Evolutionary conservation across 2,888 invertebrate genomes (phyloP).

Genomic region (Heliconius ethilla): DNA sequence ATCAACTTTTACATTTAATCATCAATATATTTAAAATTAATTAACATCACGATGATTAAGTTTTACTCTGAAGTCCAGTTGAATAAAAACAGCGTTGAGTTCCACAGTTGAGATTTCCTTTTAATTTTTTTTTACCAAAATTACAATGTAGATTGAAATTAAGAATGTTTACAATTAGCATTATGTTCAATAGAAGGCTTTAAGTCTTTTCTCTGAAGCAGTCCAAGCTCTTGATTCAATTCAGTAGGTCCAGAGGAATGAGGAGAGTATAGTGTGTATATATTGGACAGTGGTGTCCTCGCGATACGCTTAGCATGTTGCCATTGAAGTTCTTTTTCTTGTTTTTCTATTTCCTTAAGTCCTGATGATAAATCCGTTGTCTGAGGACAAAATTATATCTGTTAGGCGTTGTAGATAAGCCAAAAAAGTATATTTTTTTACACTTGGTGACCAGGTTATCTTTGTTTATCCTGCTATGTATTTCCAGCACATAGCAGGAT

Average conservation of each 20-base stretch:
- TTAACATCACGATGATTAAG: no score
- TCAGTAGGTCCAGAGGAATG: not conserved
- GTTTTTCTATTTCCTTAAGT: constrained; percentile 32
- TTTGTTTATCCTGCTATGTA: no score
- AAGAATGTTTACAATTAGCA: constrained; percentile 47
- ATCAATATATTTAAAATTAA: no score
- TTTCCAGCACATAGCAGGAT: not conserved
- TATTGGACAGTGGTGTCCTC: constrained; percentile 54
- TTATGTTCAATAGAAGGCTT: constrained; percentile 54
- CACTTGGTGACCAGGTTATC: no score
- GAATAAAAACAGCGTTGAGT: no score
- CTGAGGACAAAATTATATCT: constrained; percentile 12
- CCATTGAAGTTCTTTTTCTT: constrained; percentile 55
- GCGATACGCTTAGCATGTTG: constrained; percentile 57
- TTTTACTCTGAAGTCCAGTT: no score
- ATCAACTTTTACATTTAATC: no score
- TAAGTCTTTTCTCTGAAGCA: constrained; percentile 56
- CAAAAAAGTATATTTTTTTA: no score
- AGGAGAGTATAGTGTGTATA: constrained; percentile 52
- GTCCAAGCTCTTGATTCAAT: constrained; percentile 47
- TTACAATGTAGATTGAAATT: not conserved
- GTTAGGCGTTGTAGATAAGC: not conserved
- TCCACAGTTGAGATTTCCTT: no score
- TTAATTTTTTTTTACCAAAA: no score
- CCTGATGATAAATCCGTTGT: constrained; percentile 27